Base-by-base conservation (phyloP, 2,888 invertebrate species). In the Amiota minor region DNA sequence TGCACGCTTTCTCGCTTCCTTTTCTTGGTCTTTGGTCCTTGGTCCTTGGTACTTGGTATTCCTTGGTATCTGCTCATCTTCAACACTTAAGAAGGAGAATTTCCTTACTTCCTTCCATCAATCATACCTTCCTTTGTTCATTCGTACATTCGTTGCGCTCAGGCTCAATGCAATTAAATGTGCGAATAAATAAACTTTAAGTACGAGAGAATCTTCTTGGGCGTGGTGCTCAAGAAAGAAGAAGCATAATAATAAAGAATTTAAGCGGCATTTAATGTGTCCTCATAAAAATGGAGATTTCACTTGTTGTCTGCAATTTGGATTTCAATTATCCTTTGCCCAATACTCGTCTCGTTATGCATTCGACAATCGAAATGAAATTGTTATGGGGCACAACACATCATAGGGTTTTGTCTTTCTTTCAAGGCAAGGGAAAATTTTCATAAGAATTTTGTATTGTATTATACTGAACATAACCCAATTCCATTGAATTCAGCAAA, bases 171-270 rank as follows among this genome's bases (percentile, higher is more conserved):
- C 75, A 77, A 83, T 81, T 80, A 76, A 79, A 82, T 77, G 77
- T 81, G 75, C 65, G 71, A 70, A 74, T 76, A 78, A 77, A 83
- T 81, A 80, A 76, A 80, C 80, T 72, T 69, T 23, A 78, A 77
- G 73, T 71, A 35, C 35, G 6, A 35, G 35, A 35, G 35, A 35
- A 35, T 3, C 35, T 35, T 35, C 35, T 35, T 35, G 68, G 71
- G 53, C 72, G 73, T 72, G 49, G 47, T 59, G 8, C 11, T 16
- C 20, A 47, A 46, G 46, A 16, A 46, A 45, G 45, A 45, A 64
- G 16, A 64, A 64, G 18, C 65, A 65, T 12, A 47, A 65, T 69
- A 77, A 72, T 77, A 18, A 61, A 59, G 56, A 47, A 68, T 77
- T 77, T 70, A 53, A 35, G 59, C 56, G 9, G 16, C 23, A 71